phyloP scores from a whole-genome alignment of 1,140 invertebrate genomes.

The Hylaeus volcanicus region DNA sequence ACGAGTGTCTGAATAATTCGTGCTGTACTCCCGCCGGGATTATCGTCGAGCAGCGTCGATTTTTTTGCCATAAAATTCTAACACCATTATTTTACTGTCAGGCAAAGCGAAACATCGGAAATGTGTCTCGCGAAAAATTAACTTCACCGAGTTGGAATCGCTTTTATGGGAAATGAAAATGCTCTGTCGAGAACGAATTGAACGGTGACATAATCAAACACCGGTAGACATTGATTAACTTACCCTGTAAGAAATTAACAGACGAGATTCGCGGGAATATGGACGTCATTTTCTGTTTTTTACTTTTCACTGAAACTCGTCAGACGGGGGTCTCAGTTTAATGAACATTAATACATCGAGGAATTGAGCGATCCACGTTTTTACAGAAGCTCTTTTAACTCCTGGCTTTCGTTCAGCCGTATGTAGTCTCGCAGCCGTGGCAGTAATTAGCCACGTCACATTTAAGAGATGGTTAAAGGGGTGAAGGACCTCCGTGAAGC shows the following conservation, averaged over 20 bases:
- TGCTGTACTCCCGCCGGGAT: too few species aligned
- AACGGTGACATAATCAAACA: too few species aligned
- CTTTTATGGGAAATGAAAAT: too few species aligned
- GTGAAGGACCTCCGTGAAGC: constrained; percentile 43
- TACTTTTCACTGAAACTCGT: not conserved
- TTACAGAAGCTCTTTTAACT: constrained; percentile 9
- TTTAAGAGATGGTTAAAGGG: constrained; percentile 50
- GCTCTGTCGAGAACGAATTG: too few species aligned
- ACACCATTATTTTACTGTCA: too few species aligned
- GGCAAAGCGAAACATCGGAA: too few species aligned
- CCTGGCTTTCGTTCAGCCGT: not conserved
- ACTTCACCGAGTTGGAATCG: too few species aligned
- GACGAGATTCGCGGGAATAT: not conserved
- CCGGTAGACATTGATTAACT: not conserved
- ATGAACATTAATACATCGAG: not conserved
- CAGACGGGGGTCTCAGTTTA: not conserved
- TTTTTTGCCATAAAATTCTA: too few species aligned
- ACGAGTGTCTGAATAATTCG: too few species aligned
- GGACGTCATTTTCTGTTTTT: not conserved
- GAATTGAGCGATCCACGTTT: constrained; percentile 25
- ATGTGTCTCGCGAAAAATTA: too few species aligned
- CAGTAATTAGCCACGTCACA: constrained; percentile 52
- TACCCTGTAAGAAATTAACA: not conserved
- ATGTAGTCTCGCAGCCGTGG: constrained; percentile 11
- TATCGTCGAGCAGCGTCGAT: too few species aligned